These are phyloP conservation scores for Lordiphosa clarofinis DNA, from an alignment of 1,140 invertebrate species.

Conservation along the genomic window DNA sequence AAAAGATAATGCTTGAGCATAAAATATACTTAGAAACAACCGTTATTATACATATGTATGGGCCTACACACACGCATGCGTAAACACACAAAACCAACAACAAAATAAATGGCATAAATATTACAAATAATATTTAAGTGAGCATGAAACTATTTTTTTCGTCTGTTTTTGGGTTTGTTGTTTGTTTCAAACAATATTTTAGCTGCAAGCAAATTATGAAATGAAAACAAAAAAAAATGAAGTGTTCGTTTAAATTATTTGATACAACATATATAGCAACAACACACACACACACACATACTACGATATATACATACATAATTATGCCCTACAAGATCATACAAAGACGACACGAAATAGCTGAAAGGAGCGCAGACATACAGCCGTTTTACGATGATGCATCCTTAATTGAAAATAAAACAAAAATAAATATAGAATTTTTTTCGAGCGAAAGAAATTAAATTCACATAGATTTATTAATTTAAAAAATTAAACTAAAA, in stretches of 20 bases:
- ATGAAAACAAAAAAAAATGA: conserved; percentile 35
- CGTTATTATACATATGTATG: conserved; percentile 18
- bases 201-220: conserved; percentile 75
- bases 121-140: conserved; percentile 55
- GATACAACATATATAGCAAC: conserved; percentile 49
- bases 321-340: conserved; percentile 7
- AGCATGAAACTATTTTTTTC: conserved; percentile 48
- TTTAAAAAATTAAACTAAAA: conserved; percentile 72
- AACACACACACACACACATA: conserved; percentile 17
- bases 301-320: conserved; percentile 38
- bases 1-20: conserved; percentile 31
- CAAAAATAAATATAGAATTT: conserved; percentile 53
- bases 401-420: conserved; percentile 52
- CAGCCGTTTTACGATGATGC: conserved; percentile 51
- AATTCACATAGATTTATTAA: conserved; percentile 76
- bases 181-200: conserved; percentile 70
- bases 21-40: conserved; percentile 30
- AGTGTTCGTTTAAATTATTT: conserved; percentile 62
- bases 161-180: conserved; percentile 55
- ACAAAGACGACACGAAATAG: conserved; percentile 36
- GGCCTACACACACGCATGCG: conserved; percentile 26
- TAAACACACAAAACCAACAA: conserved; percentile 8
- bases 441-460: conserved; percentile 69
- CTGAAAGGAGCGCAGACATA: conserved; percentile 31
- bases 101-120: conserved; percentile 35